Conservation (phyloP, 2,888 invertebrate species). For the Hirtodrosophila cameraria region DNA sequence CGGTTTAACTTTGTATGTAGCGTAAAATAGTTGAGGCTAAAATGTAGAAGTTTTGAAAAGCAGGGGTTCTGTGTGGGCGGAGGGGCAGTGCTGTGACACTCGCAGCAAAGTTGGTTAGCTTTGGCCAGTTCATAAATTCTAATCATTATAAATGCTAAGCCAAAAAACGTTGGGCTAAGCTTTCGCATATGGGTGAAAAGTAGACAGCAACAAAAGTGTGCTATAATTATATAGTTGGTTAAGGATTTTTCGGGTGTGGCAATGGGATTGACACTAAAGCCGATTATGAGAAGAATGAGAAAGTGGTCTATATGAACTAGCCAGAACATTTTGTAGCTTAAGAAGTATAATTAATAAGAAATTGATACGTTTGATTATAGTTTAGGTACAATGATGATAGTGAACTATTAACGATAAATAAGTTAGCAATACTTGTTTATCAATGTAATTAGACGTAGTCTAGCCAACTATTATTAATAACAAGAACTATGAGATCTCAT, state of each 20-base stretch:
- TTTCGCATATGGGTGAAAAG: background rate
- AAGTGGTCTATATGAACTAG: background rate
- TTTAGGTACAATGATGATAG: background rate
- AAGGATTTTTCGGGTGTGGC: background rate
- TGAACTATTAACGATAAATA: background rate
- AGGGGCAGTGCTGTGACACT: background rate
- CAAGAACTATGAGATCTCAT: no score
- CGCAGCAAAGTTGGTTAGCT: constrained; percentile 33
- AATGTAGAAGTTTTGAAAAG: constrained; percentile 6
- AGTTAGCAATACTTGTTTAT: background rate
- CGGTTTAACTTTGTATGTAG: constrained; percentile 70
- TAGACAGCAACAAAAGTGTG: constrained; percentile 12
- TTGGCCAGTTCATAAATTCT: constrained; percentile 64
- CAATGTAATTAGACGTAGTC: no score
- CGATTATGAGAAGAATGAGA: constrained; percentile 13
- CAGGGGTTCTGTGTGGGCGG: background rate
- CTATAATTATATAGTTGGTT: constrained; percentile 28
- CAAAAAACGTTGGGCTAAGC: constrained; percentile 7
- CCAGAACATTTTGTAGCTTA: constrained; percentile 3
- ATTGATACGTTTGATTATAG: constrained; percentile 16
- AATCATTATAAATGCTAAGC: constrained; percentile 72
- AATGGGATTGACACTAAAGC: constrained; percentile 17
- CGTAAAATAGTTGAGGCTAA: constrained; percentile 68
- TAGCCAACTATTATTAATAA: no score
- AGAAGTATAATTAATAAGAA: constrained; percentile 3